These are phyloP conservation scores for Brachyhypopomus gauderio DNA, from an alignment of 2,113 vertebrate species.

Conservation along the genomic window DNA sequence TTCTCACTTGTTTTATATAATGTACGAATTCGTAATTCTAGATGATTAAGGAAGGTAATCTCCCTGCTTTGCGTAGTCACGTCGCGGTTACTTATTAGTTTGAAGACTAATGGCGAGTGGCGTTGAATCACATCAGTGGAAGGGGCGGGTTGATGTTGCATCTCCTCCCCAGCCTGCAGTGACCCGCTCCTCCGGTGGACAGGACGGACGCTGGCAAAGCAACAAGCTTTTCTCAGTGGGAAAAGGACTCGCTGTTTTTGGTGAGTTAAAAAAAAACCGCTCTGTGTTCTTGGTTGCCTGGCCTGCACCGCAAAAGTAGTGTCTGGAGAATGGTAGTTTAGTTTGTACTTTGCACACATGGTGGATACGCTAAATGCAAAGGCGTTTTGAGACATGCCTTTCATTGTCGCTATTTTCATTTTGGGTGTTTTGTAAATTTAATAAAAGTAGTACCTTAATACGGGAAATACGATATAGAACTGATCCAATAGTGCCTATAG, in stretches of 20 bases:
- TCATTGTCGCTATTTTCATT: background rate
- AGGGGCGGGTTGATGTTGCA: slow-evolving; percentile 38
- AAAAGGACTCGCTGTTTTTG: background rate
- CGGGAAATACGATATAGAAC: too few species aligned
- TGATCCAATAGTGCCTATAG: too few species aligned
- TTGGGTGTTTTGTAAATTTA: background rate
- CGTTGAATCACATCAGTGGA: slow-evolving; percentile 18
- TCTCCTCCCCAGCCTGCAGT: slow-evolving; percentile 43
- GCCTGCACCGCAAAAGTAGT: background rate
- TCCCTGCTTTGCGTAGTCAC: background rate
- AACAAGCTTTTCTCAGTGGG: slow-evolving; percentile 35
- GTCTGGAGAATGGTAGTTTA: background rate
- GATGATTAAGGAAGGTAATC: background rate
- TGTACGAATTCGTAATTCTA: too few species aligned
- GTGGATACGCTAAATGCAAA: background rate
- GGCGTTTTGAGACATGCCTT: background rate
- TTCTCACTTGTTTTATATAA: too few species aligned
- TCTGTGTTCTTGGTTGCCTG: background rate
- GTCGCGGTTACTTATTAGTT: background rate
- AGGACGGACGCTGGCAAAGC: slow-evolving; percentile 24
- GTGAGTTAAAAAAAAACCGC: slow-evolving; percentile 27
- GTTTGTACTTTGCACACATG: background rate
- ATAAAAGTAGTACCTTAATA: background rate
- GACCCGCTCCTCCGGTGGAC: slow-evolving; percentile 39
- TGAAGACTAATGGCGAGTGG: background rate